phyloP scores from a whole-genome alignment of 2,113 vertebrate genomes.

The Talpa occidentalis region DNA sequence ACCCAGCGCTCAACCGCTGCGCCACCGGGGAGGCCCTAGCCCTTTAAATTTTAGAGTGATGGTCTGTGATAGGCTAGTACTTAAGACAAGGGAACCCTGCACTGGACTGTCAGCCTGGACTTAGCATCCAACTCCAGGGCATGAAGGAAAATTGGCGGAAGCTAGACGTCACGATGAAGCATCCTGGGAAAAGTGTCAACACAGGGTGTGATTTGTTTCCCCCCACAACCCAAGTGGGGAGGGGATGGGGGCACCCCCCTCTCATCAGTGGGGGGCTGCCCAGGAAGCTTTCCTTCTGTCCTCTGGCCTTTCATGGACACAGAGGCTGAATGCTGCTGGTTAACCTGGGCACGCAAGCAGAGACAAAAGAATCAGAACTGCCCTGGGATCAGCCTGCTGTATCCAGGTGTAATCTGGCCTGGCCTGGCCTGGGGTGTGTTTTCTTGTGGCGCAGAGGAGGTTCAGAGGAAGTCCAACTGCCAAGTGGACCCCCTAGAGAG shows the following conservation, averaged over 20 bases:
- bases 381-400: neutral
- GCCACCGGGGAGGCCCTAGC: too few relatives aligned
- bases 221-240: neutral
- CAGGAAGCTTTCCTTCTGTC: neutral
- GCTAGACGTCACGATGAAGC: neutral
- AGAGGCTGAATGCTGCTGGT: neutral
- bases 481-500: neutral
- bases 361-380: neutral
- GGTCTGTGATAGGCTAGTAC: neutral
- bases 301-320: neutral
- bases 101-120: neutral
- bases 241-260: neutral
- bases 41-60: neutral
- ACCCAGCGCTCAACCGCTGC: too few relatives aligned
- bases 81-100: neutral
- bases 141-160: neutral
- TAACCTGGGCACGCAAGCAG: neutral
- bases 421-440: neutral
- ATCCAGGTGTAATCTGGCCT: too few relatives aligned
- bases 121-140: neutral
- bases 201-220: neutral
- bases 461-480: neutral
- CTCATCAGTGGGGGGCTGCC: neutral
- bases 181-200: neutral
- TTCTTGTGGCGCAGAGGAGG: neutral